Percentiles rank a stretch among this genome's conserved stretches.
Conservation (phyloP, 2,888 invertebrate genomes). For the Leptinotarsa juncta region DNA sequence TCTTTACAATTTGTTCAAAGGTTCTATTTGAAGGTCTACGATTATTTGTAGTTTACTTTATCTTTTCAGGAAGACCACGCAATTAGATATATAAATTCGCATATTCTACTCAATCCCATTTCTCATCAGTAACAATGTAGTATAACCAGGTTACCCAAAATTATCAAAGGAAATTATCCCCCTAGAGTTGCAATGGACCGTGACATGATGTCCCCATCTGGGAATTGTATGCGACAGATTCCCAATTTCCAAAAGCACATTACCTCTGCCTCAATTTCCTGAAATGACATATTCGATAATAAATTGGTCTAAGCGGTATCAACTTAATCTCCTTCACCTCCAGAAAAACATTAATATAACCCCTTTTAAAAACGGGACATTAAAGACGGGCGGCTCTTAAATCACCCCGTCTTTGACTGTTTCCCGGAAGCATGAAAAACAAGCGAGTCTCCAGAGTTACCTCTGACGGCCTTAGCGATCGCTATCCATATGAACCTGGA, state of each 20-base stretch:
- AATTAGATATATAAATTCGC: too few species aligned
- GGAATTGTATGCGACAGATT: background rate
- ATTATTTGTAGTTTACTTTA: too few species aligned
- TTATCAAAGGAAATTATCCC: background rate
- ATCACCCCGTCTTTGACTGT: conserved; percentile 26
- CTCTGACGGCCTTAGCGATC: conserved; percentile 17
- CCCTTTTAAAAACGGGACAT: conserved; percentile 4
- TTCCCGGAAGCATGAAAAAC: conserved; percentile 28
- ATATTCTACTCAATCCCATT: too few species aligned
- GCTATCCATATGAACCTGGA: conserved; percentile 26
- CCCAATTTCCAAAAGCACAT: conserved; percentile 5
- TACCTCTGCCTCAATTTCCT: background rate
- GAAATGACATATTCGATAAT: conserved; percentile 1
- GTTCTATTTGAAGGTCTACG: too few species aligned
- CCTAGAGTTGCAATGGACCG: background rate
- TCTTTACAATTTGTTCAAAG: too few species aligned
- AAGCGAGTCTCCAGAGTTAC: conserved; percentile 30
- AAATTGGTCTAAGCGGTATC: background rate
- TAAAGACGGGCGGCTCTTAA: conserved; percentile 16
- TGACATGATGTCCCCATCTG: background rate
- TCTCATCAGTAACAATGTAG: too few species aligned
- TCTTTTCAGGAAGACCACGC: too few species aligned
- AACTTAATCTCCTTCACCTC: conserved; percentile 8
- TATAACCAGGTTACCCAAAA: too few species aligned
- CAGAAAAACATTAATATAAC: conserved; percentile 14